Evolutionary conservation across 2,113 vertebrate species (phyloP), one percentile per base, ranked within the genome.

Genomic region (Rhizomys pruinosus): DNA sequence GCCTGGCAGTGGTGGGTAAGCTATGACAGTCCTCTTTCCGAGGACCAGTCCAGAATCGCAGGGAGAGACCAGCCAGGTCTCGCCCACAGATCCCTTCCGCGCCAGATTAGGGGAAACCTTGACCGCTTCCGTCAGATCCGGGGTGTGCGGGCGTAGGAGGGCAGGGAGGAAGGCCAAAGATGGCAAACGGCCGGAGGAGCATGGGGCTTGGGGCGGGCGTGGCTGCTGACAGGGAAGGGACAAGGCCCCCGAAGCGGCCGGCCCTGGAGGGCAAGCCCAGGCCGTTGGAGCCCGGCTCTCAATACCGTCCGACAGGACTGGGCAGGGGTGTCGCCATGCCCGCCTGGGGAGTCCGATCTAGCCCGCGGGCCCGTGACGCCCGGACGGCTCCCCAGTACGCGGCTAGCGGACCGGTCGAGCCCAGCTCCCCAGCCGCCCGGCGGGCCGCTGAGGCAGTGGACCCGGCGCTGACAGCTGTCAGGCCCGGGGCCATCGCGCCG

Each of bases 381-480:
- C 25, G 80, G 34, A 78, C 92, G 32, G 42, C 74, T 39, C 8
- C 20, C 32, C 86, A 25, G 42, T 39, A 20, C 32, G 20, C 29
- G 4, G 42, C 69, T 37, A 59, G 71, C 39, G 71, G 57, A 44
- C 72, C 44, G 29, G 59, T 71, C 15, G n/a, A 37, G 74, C 37
- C 61, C 47, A 11, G 52, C 81, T 55, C 3, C 39, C 27, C 61
- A 15, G 74, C 88, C n/a, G n/a, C 39, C 13, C 5, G 59, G 81
- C 34, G 11, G 64, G 57, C 69, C 34, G 29, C 23, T 27, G 44
- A 34, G 89, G 90, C 89, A 9, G 85, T 61, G 87, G n/a, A 90
- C 94, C 87, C 27, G 80, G 77, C 87, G 69, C 94, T 97, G 97
- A 97, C 97, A 96, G 93, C 96, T 90, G 91, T 79, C 93, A 90